phyloP scores from a whole-genome alignment of 2,113 vertebrate genomes.

The Lampris incognitus region DNA sequence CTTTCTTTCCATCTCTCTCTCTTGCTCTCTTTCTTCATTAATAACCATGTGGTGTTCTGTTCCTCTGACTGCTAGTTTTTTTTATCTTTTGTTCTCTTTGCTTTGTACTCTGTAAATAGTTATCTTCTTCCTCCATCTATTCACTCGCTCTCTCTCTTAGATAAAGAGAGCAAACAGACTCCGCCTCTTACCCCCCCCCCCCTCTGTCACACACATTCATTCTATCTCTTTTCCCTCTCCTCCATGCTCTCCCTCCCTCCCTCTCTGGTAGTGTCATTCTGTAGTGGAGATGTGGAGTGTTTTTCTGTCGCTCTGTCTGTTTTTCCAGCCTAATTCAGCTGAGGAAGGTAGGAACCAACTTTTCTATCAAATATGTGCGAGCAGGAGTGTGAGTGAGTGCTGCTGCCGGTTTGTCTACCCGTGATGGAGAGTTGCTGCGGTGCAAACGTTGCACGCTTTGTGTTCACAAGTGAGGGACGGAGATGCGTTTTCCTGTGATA shows the following conservation, averaged over 20 bases:
- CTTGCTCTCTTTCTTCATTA: constrained; percentile 35
- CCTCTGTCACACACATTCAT: constrained; percentile 50
- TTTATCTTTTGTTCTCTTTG: constrained; percentile 27
- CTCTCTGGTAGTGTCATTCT: constrained; percentile 79
- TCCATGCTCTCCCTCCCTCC: constrained; percentile 70
- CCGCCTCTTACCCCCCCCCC: constrained; percentile 64
- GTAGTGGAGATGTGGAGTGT: constrained; percentile 85
- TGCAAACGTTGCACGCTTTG: constrained; percentile 24
- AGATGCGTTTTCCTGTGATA: constrained; percentile 28
- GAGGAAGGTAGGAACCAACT: constrained; percentile 84
- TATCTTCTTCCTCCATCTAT: constrained; percentile 59
- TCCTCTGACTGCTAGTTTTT: constrained; percentile 33
- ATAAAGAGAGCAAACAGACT: constrained; percentile 77
- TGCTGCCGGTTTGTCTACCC: background rate
- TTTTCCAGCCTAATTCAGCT: constrained; percentile 81
- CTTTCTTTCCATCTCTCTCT: constrained; percentile 22
- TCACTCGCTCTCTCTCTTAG: constrained; percentile 58
- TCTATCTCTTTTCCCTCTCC: constrained; percentile 58
- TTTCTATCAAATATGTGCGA: constrained; percentile 23
- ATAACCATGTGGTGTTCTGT: constrained; percentile 61
- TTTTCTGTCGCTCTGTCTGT: constrained; percentile 80
- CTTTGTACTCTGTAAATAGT: constrained; percentile 69
- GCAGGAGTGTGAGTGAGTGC: background rate
- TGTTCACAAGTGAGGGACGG: constrained; percentile 45
- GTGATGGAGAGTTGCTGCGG: constrained; percentile 38